A percentile compares a stretch with the other conserved stretches of the same genome.
These are phyloP conservation scores for Buathra laborator DNA, from an alignment of 2,888 invertebrate genomes.

Conservation along the genomic window DNA sequence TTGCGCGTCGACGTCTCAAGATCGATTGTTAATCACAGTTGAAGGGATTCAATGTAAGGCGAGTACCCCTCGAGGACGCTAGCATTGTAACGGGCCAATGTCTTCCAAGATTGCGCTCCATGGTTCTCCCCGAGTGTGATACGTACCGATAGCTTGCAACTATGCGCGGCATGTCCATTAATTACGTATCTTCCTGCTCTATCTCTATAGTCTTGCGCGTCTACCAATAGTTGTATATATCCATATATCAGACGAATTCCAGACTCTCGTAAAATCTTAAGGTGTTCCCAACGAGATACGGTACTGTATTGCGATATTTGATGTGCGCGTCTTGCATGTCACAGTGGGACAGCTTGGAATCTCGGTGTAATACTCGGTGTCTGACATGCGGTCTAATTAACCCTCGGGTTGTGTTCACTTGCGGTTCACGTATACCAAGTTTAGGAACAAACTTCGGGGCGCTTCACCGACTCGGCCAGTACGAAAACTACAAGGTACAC, in stretches of 20 bases:
- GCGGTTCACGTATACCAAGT: background rate
- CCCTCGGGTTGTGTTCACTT: background rate
- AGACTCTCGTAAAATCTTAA: background rate
- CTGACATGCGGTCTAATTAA: background rate
- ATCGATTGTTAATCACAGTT: conserved; percentile 39
- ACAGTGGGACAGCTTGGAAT: background rate
- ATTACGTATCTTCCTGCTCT: conserved; percentile 4
- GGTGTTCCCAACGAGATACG: background rate
- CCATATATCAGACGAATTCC: background rate
- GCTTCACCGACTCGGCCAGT: background rate
- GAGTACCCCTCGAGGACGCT: conserved; percentile 9
- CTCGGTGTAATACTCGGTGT: background rate
- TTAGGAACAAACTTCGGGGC: background rate
- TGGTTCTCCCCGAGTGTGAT: background rate
- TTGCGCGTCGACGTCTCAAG: conserved; percentile 15
- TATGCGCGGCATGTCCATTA: conserved; percentile 18
- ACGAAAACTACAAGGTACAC: background rate
- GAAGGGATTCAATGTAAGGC: conserved; percentile 40
- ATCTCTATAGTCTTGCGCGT: background rate
- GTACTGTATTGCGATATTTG: background rate
- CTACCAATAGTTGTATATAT: background rate
- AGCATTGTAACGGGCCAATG: background rate
- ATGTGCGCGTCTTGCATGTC: background rate
- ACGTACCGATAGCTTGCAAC: background rate
- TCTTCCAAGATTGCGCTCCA: background rate